Evolutionary conservation across 2,797 vertebrate genomes (phyloP), one percentile per base, ranked within the genome.

Genomic region (Coreius guichenoti): DNA sequence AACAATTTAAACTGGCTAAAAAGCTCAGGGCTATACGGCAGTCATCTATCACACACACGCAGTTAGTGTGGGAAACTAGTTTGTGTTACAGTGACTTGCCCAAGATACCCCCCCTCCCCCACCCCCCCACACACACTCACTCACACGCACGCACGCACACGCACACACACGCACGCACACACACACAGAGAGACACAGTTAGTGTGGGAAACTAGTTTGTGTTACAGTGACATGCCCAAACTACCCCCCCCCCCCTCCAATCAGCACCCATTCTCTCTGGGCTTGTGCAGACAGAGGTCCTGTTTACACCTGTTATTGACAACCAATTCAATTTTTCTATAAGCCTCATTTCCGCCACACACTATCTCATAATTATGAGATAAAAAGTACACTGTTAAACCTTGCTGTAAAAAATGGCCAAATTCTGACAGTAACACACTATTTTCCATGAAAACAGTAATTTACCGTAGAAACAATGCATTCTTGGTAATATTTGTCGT

Each of bases 161-260:
- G 0, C 23, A 4, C 11, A 39, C 6, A 1, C 36, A 39, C 36
- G 1, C 36, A 39, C 36, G 8, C 36, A 39, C 36, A 8, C 36
- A 39, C 36, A 6, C 36, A 36, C 82, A 43, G 82, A 85, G 56
- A 74, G 36, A 82, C 6, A 1, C 17, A 56, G 16, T 16, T 31
- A 74, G 67, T 86, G 83, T 63, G 82, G 79, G 83, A 86, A 80
- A 75, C 29, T 65, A 45, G n/a, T 29, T 31, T 82, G 69, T 73
- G 9, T 73, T 73, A 65, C 29, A 36, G 43, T 36, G 58, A 49
- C 43, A 82, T 14, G 3, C 81, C 51, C 23, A 74, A 26, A 13
- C 8, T 17, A 2, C 19, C 21, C 51, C 17, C 16, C 26, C 14
- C 23, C 69, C 45, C 29, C 54, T 8, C 69, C 56, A 74, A 74